A percentile compares a stretch with the other conserved stretches of the same genome.
phyloP scores from a whole-genome alignment of 2,888 invertebrate genomes.

The Mallateleia sp. region DNA sequence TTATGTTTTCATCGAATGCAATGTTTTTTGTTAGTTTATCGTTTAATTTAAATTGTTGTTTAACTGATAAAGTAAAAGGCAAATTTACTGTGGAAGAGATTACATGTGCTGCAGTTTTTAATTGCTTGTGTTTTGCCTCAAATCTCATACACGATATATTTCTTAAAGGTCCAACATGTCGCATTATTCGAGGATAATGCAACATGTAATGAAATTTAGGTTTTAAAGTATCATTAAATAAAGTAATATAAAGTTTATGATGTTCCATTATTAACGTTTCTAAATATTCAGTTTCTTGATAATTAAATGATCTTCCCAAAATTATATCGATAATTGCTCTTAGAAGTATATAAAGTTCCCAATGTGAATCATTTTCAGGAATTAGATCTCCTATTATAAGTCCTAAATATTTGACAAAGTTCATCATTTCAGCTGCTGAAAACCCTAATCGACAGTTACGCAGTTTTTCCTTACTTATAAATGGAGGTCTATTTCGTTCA shows the following conservation, averaged over 20 bases:
- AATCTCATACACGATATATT: conserved; percentile 60
- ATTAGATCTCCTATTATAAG: conserved; percentile 57
- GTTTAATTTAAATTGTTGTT: conserved; percentile 42
- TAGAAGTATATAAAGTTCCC: conserved; percentile 41
- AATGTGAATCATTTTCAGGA: conserved; percentile 52
- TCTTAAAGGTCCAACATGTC: conserved; percentile 35
- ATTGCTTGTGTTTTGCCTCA: conserved; percentile 49
- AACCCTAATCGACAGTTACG: conserved; percentile 23
- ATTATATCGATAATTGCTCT: conserved; percentile 27
- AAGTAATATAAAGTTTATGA: conserved; percentile 30
- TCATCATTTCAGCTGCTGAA: conserved; percentile 55
- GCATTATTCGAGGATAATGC: conserved; percentile 51
- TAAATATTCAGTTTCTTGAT: conserved; percentile 23
- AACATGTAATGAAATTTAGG: conserved; percentile 62
- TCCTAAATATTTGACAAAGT: conserved; percentile 56
- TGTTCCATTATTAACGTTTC: conserved; percentile 42
- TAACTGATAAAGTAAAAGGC: conserved; percentile 42
- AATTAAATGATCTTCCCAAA: conserved; percentile 16
- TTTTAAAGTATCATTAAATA: conserved; percentile 40
- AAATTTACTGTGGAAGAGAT: conserved; percentile 42
- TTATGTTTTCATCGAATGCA: not conserved
- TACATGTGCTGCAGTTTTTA: conserved; percentile 7
- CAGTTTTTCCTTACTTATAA: conserved; percentile 47
- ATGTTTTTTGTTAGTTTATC: conserved; percentile 16
- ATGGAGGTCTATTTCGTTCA: conserved; percentile 29